Conservation (phyloP, 2,888 invertebrate genomes). For the Pseudeuparius sepicola region DNA sequence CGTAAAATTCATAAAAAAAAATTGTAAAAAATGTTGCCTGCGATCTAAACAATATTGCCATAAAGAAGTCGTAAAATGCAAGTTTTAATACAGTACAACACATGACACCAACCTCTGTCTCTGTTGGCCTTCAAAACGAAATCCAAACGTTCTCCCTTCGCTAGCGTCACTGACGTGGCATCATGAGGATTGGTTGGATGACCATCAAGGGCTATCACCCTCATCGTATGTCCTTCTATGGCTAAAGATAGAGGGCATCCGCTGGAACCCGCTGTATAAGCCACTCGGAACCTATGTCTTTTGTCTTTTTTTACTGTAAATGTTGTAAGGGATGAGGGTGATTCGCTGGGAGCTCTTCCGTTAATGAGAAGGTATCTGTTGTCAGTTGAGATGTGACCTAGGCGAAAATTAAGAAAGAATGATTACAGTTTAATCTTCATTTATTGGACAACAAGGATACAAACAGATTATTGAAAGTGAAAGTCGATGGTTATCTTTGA, state of each 20-base stretch:
- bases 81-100: too few species aligned
- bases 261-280: conserved; percentile 55
- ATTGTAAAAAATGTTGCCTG: too few species aligned
- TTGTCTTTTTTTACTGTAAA: conserved; percentile 50
- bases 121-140: conserved; percentile 58
- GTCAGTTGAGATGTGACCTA: conserved; percentile 29
- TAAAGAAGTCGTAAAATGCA: too few species aligned
- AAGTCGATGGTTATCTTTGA: too few species aligned
- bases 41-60: too few species aligned
- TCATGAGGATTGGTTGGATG: conserved; percentile 50
- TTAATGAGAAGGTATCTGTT: conserved; percentile 52
- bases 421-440: too few species aligned
- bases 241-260: conserved; percentile 59
- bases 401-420: conserved; percentile 7
- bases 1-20: too few species aligned
- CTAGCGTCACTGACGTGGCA: conserved; percentile 47
- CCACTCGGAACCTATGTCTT: conserved; percentile 55
- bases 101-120: too few species aligned
- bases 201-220: conserved; percentile 62
- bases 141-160: conserved; percentile 67
- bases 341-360: conserved; percentile 46
- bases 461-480: too few species aligned
- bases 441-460: too few species aligned
- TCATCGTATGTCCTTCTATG: conserved; percentile 54
- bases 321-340: conserved; percentile 26